Base-by-base conservation (phyloP, 2,113 vertebrate genomes). In the Pollimyrus isidori region DNA sequence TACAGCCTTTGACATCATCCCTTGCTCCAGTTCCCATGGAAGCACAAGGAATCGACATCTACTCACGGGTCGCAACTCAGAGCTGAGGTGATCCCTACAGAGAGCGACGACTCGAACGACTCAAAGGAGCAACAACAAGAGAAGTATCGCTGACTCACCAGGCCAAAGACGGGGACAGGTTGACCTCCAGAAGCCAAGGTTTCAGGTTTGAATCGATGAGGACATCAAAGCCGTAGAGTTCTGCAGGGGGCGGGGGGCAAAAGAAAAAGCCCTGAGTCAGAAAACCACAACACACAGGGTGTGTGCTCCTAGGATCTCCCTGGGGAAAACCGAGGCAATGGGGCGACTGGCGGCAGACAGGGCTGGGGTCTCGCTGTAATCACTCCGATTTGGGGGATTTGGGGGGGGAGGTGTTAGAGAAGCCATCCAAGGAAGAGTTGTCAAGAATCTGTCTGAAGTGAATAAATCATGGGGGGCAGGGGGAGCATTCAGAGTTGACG, bases 151-250 rank as follows among this genome's bases (percentile, higher is more conserved):
- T 42, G 91, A 95, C 97, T 97, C 96, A 99, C 98, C 98, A 99
- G 86, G 98, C 98, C 92, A 99, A 88, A 13, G 98, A 99, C 87
- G 98, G 98, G 56, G 98, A 99, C 3, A 99, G 96, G 92, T 99
- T 99, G 91, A 99, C 98, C 95, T 99, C 98, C 92, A 99, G 93
- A 89, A 99, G 95, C 98, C 98, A 99, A 23, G 98, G 98, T 93
- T 99, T 99, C 91, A 99, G 96, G 91, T 96, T 96, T 76, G 97
- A 95, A 95, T 99, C 98, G 52, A 99, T 97, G 89, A 99, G 97
- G 90, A 99, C 98, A 90, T 99, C 98, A 94, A 99, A 99, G 56
- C 98, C 98, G 93, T 99, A 99, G 1, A 99, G 96, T 90, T 99
- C 98, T 99, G 94, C 90, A 93, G 95, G 95, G 62, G 50, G 17